These are phyloP conservation scores for Rhombomys opimus DNA, from an alignment of 2,113 vertebrate species.

Conservation along the genomic window DNA sequence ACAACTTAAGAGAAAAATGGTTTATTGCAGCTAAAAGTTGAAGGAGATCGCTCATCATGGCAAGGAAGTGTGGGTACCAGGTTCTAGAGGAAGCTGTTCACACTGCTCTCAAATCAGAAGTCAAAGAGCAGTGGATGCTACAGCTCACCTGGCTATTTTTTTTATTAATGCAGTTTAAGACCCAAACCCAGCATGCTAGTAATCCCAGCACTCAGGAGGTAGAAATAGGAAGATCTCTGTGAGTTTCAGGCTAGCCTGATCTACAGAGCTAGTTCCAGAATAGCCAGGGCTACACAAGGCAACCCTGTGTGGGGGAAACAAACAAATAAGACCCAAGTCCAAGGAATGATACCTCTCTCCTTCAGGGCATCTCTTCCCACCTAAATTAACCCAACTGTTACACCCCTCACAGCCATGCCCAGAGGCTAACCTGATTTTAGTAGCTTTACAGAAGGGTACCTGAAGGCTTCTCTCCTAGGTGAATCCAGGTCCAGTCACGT, in stretches of 20 bases:
- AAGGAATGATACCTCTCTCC: background rate
- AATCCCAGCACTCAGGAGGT: too few relatives aligned
- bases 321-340: too few relatives aligned
- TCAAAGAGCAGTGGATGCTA: background rate
- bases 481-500: too few relatives aligned
- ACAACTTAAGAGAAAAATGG: background rate
- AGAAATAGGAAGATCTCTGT: too few relatives aligned
- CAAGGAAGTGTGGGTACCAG: background rate
- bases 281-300: too few relatives aligned
- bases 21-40: background rate
- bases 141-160: background rate
- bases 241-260: too few relatives aligned
- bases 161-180: background rate
- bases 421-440: background rate
- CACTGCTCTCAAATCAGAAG: background rate
- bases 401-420: background rate
- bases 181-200: background rate
- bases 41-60: background rate
- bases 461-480: too few relatives aligned
- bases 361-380: background rate
- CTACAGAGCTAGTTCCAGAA: too few relatives aligned
- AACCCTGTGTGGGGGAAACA: too few relatives aligned
- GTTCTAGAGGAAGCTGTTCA: background rate
- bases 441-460: background rate
- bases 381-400: too few relatives aligned